Percentiles rank a stretch among this genome's conserved stretches.
phyloP scores from a whole-genome alignment of 1,140 invertebrate species.

The Delia radicum region DNA sequence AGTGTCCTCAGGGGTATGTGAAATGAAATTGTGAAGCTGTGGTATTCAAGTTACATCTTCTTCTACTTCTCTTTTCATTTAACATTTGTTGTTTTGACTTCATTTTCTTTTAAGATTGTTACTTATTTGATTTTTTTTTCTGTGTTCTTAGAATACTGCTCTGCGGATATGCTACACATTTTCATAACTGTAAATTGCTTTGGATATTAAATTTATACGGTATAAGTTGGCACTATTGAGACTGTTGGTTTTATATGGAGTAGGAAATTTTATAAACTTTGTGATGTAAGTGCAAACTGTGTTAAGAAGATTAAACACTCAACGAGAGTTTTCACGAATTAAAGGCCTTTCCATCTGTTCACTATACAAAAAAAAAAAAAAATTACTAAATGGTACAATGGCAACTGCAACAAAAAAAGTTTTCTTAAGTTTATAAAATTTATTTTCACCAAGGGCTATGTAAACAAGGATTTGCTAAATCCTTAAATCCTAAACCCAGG shows the following conservation, averaged over 20 bases:
- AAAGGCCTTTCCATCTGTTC: no score
- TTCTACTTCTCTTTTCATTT: not conserved
- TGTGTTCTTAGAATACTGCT: slow-evolving; percentile 40
- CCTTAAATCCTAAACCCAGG: no score
- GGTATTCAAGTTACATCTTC: slow-evolving; percentile 24
- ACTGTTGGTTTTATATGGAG: not conserved
- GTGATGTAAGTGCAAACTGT: no score
- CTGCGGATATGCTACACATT: slow-evolving; percentile 52
- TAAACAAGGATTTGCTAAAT: no score
- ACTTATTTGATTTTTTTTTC: slow-evolving; percentile 28
- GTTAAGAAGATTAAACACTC: no score
- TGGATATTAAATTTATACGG: slow-evolving; percentile 46
- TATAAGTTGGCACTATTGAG: not conserved
- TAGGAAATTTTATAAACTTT: no score
- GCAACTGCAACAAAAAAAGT: no score
- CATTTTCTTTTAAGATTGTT: slow-evolving; percentile 21
- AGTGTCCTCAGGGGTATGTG: slow-evolving; percentile 51
- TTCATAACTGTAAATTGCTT: slow-evolving; percentile 57
- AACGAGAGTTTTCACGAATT: no score
- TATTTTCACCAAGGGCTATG: no score
- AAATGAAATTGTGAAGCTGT: slow-evolving; percentile 22
- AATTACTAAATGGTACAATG: no score
- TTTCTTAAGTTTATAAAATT: no score
- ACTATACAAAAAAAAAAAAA: no score
- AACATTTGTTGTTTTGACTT: slow-evolving; percentile 24